Evolutionary conservation across 2,888 invertebrate species (phyloP), one percentile per base, ranked within the genome.

Genomic region (Pammene fasciana): DNA sequence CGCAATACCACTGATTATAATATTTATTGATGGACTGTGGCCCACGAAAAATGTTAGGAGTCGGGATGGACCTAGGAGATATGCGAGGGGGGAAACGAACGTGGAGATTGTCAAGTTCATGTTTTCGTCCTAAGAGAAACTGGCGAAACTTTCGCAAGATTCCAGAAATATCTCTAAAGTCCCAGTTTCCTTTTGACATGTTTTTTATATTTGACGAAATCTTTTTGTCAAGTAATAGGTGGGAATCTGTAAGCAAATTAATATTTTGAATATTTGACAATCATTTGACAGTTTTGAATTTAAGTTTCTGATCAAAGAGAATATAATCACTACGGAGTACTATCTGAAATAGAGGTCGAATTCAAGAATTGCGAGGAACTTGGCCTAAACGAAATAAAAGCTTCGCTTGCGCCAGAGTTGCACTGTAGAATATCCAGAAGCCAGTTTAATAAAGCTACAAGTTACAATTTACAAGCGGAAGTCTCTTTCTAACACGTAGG

Each of bases 61-160:
- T 72, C 0, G 90, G 91, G 38, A 90, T 81, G 9, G 86, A 77
- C 10, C 92, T 82, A 2, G 90, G 77, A 1, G 92, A 71, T 1
- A 89, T 0, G 0, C 74, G 18, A 14, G 88, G 85, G 0, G 80
- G 78, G 74, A 86, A 91, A 3, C 92, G 83, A 8, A 76, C 77
- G 65, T 88, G 89, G 5, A 81, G 74, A 9, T 67, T 78, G 0
- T 36, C 16, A 41, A 52, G 5, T 14, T 50, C 10, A 64, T 86
- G 82, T 67, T 82, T 78, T 36, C 90, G 82, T 11, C 92, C 92
- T 48, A 92, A 74, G 41, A 90, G 77, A 74, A 89, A 79, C 0
- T 86, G 75, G 36, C 92, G 80, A 0, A 91, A 0, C 48, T 75
- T 81, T 73, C 81, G 77, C n/a, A 92, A 26, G 0, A 79, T 74